A percentile compares a stretch with the other conserved stretches of the same genome.
phyloP scores from a whole-genome alignment of 2,797 vertebrate species.

The Halcyon chelicuti region DNA sequence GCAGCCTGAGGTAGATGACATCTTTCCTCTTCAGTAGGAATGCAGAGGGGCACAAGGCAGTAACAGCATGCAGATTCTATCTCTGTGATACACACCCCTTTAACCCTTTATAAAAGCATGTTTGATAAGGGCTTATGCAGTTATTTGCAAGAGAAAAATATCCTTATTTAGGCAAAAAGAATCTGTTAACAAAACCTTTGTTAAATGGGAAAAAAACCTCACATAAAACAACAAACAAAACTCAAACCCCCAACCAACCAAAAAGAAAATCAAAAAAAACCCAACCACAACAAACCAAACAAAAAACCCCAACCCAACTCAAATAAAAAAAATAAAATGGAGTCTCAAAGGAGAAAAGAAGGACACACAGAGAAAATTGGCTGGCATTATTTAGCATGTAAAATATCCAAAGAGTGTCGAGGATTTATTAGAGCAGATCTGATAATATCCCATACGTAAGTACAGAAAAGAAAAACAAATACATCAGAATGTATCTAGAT shows the following conservation, averaged over 20 bases:
- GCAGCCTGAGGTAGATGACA: neutral
- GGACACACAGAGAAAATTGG: neutral
- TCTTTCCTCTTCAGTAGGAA: neutral
- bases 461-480: neutral
- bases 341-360: neutral
- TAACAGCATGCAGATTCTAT: neutral
- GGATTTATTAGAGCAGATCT: neutral
- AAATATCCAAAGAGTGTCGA: neutral
- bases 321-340: too few relatives aligned
- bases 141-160: neutral
- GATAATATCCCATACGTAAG: neutral
- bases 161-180: neutral
- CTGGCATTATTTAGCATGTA: neutral
- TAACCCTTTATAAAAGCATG: neutral
- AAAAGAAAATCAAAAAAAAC: neutral
- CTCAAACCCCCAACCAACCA: too few relatives aligned
- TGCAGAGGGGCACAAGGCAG: accelerated
- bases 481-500: neutral
- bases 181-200: neutral
- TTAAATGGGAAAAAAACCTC: neutral
- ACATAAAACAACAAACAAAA: too few relatives aligned
- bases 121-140: neutral
- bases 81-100: accelerated
- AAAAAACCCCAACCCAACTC: too few relatives aligned
- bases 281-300: too few relatives aligned